phyloP scores from a whole-genome alignment of 2,888 invertebrate species.

The Listrodromus nycthemerus region DNA sequence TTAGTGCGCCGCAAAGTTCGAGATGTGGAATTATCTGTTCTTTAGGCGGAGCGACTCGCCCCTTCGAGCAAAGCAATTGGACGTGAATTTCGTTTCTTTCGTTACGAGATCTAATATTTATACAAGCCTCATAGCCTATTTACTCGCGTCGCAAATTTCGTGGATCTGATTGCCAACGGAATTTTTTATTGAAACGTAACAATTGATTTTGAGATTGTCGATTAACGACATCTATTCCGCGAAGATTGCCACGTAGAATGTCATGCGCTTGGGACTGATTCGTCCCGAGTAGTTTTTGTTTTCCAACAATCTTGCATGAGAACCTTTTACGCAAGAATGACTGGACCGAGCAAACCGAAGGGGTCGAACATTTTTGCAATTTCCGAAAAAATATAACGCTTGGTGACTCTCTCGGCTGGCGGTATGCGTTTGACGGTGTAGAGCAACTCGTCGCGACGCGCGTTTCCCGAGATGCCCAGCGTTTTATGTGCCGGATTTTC shows the following conservation, averaged over 20 bases:
- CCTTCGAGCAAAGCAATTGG: too few relatives aligned
- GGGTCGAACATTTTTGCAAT: slow-evolving; percentile 65
- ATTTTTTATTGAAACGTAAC: slow-evolving; percentile 18
- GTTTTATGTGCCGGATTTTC: too few relatives aligned
- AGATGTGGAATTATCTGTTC: slow-evolving; percentile 69
- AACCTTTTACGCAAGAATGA: slow-evolving; percentile 60
- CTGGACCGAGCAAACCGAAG: too few relatives aligned
- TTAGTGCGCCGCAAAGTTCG: slow-evolving; percentile 72
- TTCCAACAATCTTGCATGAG: slow-evolving; percentile 63
- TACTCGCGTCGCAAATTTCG: slow-evolving; percentile 70
- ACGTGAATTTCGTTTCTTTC: slow-evolving; percentile 10
- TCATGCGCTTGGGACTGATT: slow-evolving; percentile 52
- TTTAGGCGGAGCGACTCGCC: too few relatives aligned
- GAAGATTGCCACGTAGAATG: slow-evolving; percentile 44
- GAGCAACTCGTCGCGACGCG: slow-evolving; percentile 43
- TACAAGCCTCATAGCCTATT: slow-evolving; percentile 68
- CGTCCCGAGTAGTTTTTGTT: slow-evolving; percentile 61
- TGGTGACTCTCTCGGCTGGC: slow-evolving; percentile 44
- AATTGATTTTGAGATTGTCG: slow-evolving; percentile 46
- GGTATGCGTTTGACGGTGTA: slow-evolving; percentile 49
- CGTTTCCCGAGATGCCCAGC: slow-evolving; percentile 58
- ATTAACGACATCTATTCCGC: slow-evolving; percentile 43
- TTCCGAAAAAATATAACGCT: slow-evolving; percentile 55
- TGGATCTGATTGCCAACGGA: slow-evolving; percentile 63
- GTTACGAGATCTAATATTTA: slow-evolving; percentile 64